Conservation (phyloP, 1,140 invertebrate genomes). For the Medauroidea extradentata region DNA sequence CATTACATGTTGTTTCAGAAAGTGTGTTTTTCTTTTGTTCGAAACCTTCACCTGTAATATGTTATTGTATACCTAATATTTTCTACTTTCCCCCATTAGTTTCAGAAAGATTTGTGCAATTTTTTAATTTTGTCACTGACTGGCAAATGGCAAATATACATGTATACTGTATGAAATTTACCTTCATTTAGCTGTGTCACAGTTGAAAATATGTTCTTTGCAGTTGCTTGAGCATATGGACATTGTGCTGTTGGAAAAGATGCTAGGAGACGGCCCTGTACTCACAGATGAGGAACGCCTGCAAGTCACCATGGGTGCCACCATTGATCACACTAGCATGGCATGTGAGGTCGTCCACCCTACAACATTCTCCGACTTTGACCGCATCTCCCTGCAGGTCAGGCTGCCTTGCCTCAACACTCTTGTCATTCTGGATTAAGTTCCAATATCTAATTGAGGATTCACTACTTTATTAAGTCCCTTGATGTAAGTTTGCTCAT, state of each 20-base stretch:
- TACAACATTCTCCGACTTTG: conserved; percentile 39
- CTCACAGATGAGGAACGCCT: conserved; percentile 48
- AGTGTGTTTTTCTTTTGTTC: too few species aligned
- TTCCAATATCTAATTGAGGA: neutral
- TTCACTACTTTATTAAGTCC: neutral
- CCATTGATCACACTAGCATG: conserved; percentile 29
- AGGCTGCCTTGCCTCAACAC: neutral
- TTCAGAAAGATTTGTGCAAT: too few species aligned
- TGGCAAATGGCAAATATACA: too few species aligned
- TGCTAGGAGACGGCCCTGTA: conserved; percentile 31
- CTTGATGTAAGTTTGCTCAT: neutral
- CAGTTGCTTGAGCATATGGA: conserved; percentile 34
- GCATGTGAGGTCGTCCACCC: conserved; percentile 42
- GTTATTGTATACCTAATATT: too few species aligned
- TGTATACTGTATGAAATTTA: too few species aligned
- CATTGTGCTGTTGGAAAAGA: conserved; percentile 34
- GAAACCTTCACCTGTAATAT: too few species aligned
- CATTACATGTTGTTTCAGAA: too few species aligned
- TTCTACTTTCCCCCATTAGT: too few species aligned
- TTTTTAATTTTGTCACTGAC: too few species aligned
- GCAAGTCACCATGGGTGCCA: conserved; percentile 39
- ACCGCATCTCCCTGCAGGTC: conserved; percentile 46
- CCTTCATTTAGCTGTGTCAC: neutral
- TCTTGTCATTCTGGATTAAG: too few species aligned
- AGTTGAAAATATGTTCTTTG: too few species aligned